A percentile compares a stretch with the other conserved stretches of the same genome.
These are phyloP conservation scores for Lycodopsis pacificus DNA, from an alignment of 2,797 vertebrate species.

Conservation along the genomic window DNA sequence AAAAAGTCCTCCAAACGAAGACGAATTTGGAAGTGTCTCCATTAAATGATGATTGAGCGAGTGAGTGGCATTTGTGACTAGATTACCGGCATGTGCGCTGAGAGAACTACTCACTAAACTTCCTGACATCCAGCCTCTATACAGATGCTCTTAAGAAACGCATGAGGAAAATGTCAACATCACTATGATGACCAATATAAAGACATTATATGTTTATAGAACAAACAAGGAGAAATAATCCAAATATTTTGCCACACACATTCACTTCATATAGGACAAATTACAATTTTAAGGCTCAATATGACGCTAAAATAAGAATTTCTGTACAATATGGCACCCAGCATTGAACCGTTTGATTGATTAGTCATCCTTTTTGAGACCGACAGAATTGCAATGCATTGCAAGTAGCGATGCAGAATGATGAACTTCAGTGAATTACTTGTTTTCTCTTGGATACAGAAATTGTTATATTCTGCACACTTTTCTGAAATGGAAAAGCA, in stretches of 20 bases:
- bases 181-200: not conserved
- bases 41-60: constrained; percentile 41
- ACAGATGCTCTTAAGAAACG: constrained; percentile 1
- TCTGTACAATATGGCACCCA: not conserved
- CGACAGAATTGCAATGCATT: not conserved
- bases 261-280: not conserved
- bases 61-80: constrained; percentile 23
- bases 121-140: not conserved
- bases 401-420: not conserved
- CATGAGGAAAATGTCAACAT: not conserved
- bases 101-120: not conserved
- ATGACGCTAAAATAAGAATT: not conserved
- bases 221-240: not conserved
- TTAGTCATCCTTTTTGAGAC: not conserved
- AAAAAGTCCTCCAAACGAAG: constrained; percentile 53
- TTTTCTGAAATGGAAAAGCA: not conserved
- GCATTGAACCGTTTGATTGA: not conserved
- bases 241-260: rapidly evolving
- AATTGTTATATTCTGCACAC: not conserved
- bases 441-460: not conserved
- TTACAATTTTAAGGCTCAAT: not conserved
- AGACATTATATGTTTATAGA: not conserved
- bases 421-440: not conserved
- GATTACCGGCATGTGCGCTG: constrained; percentile 10
- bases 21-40: constrained; percentile 33